Evolutionary conservation across 2,113 vertebrate genomes (phyloP), one percentile per base, ranked within the genome.

Genomic region (Microcebus murinus): DNA sequence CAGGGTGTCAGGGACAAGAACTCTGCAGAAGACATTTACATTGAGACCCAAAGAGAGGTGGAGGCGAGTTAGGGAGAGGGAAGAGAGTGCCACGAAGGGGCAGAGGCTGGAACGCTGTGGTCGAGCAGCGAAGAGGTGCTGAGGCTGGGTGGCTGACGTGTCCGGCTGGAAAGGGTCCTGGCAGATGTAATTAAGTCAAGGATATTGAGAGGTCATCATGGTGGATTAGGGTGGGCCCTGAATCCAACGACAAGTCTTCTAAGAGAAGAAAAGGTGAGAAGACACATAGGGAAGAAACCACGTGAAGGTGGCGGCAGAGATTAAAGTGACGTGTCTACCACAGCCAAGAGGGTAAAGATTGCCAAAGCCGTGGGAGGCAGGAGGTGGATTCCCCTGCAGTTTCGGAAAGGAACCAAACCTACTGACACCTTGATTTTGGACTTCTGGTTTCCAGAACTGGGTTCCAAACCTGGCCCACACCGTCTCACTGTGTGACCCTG

Each of bases 251-350:
- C n/a, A 67, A 25, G 34, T 74, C 27, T 92, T 15, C 12, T 29
- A 61, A 34, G 50, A 48, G 31, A 87, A n/a, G 52, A 61, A 15
- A 29, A 48, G 42, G n/a, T 29, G 4, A 29, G 34, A 45, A 80
- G 21, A 77, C 0, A 1, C 1, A 3, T 0, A 8, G 36, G 29
- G 42, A n/a, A 42, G 73, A 81, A 4, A 48, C 0, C 74, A 25
- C 0, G 0, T 21, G 23, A 36, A n/a, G 29, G 45, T 0, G 3
- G 52, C 21, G 29, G 18, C 6, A 15, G 71, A 55, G 65, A 27
- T 14, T 0, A 5, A 4, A 21, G 50, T 1, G 2, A 27, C 2
- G 1, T 2, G 15, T 36, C 59, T 48, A 6, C 3, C 3, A 59
- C 3, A 59, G 59, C 4, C 86, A 57, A 4, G 31, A 42, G 48